These are phyloP conservation scores for Hassar affinis DNA, from an alignment of 2,113 vertebrate genomes.

Conservation along the genomic window DNA sequence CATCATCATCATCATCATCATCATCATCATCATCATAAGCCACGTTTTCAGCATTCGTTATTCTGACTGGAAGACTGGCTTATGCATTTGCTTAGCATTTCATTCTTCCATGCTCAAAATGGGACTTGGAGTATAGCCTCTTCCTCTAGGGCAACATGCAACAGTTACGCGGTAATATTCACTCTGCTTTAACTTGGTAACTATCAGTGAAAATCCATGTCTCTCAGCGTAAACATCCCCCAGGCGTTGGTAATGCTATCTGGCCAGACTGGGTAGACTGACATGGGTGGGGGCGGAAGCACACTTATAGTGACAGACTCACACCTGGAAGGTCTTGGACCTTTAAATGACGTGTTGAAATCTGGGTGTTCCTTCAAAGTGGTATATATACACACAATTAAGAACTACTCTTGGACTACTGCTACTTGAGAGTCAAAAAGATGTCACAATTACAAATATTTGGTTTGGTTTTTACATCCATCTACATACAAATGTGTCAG, in stretches of 20 bases:
- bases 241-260: slow-evolving; percentile 48
- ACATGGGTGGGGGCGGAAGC: slow-evolving; percentile 26
- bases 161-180: slow-evolving; percentile 31
- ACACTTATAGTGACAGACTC: slow-evolving; percentile 38
- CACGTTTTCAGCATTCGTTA: slow-evolving; percentile 2
- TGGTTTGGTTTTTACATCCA: background rate
- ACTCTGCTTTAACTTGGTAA: slow-evolving; percentile 30
- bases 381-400: background rate
- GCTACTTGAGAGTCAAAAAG: background rate
- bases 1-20: background rate
- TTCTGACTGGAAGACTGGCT: background rate
- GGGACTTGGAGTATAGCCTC: background rate
- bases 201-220: slow-evolving; percentile 43
- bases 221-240: slow-evolving; percentile 40
- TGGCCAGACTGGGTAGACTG: slow-evolving; percentile 35
- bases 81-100: background rate
- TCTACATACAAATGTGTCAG: background rate
- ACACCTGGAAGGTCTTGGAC: slow-evolving; percentile 43
- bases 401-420: background rate
- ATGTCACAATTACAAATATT: background rate
- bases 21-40: background rate
- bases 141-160: background rate
- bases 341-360: slow-evolving; percentile 33
- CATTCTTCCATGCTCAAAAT: background rate
- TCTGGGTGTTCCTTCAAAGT: slow-evolving; percentile 7